Evolutionary conservation across 2,113 vertebrate genomes (phyloP).

Genomic region (Corvus cornix): DNA sequence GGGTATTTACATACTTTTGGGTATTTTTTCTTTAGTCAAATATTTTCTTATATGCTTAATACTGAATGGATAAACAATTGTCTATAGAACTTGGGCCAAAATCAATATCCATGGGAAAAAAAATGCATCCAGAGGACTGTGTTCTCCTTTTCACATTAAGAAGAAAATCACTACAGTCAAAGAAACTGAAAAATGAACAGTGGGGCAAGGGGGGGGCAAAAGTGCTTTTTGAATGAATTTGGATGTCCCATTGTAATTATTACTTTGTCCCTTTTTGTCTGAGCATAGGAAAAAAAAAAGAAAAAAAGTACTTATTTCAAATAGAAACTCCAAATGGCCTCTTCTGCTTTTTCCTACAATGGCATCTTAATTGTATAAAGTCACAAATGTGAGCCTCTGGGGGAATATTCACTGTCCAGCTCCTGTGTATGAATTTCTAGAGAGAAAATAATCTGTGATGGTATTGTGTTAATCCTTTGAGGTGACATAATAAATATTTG

Average conservation of each 20-base stretch:
- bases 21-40: not conserved
- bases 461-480: not conserved
- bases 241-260: not conserved
- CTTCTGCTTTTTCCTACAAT: not conserved
- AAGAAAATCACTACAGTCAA: not conserved
- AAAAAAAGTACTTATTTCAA: not conserved
- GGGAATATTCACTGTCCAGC: not conserved
- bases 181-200: not conserved
- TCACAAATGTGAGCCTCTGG: not conserved
- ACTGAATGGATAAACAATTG: not conserved
- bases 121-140: not conserved
- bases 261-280: not conserved
- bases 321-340: not conserved
- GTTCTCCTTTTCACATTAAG: not conserved
- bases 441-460: not conserved
- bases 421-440: not conserved
- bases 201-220: fast-evolving
- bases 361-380: not conserved
- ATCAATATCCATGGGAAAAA: not conserved
- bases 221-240: not conserved
- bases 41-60: not conserved
- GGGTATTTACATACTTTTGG: fast-evolving
- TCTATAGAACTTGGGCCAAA: not conserved
- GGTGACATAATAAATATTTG: not conserved
- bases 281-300: fast-evolving